Conservation (phyloP, 2,797 vertebrate genomes). For the Kryptopterus vitreolus region DNA sequence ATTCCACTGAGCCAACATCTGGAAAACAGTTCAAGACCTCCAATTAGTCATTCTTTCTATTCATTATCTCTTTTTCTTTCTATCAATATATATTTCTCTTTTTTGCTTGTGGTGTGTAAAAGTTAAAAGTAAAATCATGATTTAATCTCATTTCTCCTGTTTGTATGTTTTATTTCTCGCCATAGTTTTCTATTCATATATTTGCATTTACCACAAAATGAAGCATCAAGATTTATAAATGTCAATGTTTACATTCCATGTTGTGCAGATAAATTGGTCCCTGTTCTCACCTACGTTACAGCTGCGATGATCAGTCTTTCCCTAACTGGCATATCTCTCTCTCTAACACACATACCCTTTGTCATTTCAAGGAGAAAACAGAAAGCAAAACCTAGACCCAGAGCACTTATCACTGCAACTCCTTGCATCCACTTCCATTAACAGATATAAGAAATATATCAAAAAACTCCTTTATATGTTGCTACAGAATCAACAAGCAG, state of each 20-base stretch:
- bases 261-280: neutral
- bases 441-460: too few species aligned
- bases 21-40: slow-evolving; percentile 33
- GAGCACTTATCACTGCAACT: neutral
- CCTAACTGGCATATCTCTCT: neutral
- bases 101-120: neutral
- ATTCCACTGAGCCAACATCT: slow-evolving; percentile 48
- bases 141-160: neutral
- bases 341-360: too few species aligned
- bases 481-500: too few species aligned
- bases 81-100: neutral
- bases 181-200: neutral
- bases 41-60: neutral
- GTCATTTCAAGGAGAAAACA: neutral
- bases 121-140: neutral
- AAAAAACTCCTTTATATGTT: too few species aligned
- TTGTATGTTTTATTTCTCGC: neutral
- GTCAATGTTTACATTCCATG: neutral
- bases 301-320: neutral
- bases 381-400: neutral
- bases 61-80: neutral
- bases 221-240: neutral
- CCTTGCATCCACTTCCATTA: too few species aligned
- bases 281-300: neutral
- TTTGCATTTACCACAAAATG: neutral